Percentiles rank a stretch among this genome's conserved stretches.
Evolutionary conservation across 2,888 invertebrate species (phyloP).

Genomic region (Tridacna gigas): DNA sequence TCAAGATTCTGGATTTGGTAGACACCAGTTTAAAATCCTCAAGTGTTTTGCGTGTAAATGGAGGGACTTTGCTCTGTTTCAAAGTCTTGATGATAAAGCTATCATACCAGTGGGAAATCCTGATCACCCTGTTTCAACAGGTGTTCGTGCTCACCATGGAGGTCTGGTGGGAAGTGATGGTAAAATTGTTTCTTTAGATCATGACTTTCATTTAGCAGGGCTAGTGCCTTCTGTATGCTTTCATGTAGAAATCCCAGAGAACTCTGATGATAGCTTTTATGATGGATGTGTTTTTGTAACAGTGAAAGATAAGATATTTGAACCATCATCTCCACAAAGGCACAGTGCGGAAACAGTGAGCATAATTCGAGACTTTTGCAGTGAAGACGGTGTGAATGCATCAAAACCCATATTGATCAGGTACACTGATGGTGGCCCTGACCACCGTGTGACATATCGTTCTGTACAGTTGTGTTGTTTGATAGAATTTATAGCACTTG

Average conservation of each 20-base stretch:
- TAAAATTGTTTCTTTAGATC: constrained; percentile 14
- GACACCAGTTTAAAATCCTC: constrained; percentile 36
- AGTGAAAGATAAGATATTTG: constrained; percentile 60
- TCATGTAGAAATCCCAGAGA: constrained; percentile 44
- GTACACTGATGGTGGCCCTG: constrained; percentile 61
- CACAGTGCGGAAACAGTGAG: constrained; percentile 50
- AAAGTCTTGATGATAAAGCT: constrained; percentile 58
- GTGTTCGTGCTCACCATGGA: constrained; percentile 27
- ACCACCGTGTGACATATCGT: constrained; percentile 41
- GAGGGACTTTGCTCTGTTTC: constrained; percentile 23
- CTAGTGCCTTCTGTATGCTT: constrained; percentile 36
- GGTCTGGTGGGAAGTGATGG: background rate
- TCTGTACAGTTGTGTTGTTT: constrained; percentile 43
- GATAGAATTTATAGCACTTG: constrained; percentile 39
- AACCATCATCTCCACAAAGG: constrained; percentile 40
- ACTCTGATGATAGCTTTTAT: constrained; percentile 46
- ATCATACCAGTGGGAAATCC: constrained; percentile 59
- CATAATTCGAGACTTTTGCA: constrained; percentile 21
- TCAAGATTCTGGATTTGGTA: constrained; percentile 28
- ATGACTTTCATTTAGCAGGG: constrained; percentile 38
- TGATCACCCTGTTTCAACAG: constrained; percentile 40
- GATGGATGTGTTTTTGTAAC: constrained; percentile 52
- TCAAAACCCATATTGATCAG: constrained; percentile 34
- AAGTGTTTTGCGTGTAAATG: constrained; percentile 47
- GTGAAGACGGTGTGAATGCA: constrained; percentile 31